Evolutionary conservation across 2,888 invertebrate species (phyloP), one percentile per base, ranked within the genome.

Genomic region (Pandemis cinnamomeana): DNA sequence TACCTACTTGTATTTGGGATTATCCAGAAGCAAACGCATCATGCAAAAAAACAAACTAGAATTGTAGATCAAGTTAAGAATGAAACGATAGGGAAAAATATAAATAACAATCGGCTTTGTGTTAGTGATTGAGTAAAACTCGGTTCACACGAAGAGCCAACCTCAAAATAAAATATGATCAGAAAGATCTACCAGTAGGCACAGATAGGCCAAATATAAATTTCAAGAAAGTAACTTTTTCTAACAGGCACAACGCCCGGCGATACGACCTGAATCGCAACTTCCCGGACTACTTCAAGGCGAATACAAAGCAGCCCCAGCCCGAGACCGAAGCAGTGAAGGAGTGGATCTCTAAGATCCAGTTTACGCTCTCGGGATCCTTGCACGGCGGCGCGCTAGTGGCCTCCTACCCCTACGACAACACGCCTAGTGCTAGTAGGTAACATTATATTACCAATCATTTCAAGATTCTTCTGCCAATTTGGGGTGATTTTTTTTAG

Each of bases 401-500:
- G 13, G 99, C 98, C 62, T 99, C 98, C 84, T 99, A 99, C 90
- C 99, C 99, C 0, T 99, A 97, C 89, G 99, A 99, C 90, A 99
- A 98, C 89, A 98, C 98, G 5, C 98, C 98, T 27, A 98, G 97
- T 94, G 97, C 98, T 91, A 97, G 98, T 98, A 96, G 97, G 75
- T 83, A 79, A 79, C 70, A 72, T 11, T 71, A 70, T 61, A 7
- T 46, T 20, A 46, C 5, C 5, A 53, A 36, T 4, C 46, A 27
- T 46, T 15, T 36, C 4, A 36, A 36, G 27, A 36, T 36, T 8
- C 44, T 44, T 8, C 20, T 5, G 27, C 27, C 58, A 20, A 58
- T 27, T 27, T 27, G 27, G 27, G 58, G 11, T 58, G 5, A 58
- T 27, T 8, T 36, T 36, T 36, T 2, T 36, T 36, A 36, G 27